Percentiles rank a stretch among this genome's conserved stretches.
Evolutionary conservation across 1,140 invertebrate species (phyloP).

Genomic region (Drosophila pruinosa): DNA sequence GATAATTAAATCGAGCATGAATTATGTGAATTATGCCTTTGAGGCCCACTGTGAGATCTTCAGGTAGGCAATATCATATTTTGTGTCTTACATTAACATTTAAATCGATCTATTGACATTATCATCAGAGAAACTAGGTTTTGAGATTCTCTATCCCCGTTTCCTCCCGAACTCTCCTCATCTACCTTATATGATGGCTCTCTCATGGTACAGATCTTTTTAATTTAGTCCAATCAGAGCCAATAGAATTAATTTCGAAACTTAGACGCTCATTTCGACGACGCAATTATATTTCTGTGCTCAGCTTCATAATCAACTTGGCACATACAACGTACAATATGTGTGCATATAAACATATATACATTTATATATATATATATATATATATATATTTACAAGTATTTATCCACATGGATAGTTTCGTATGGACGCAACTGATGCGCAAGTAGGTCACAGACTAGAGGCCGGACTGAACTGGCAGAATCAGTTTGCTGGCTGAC

Average conservation of each 20-base stretch:
- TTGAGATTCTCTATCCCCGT: neutral
- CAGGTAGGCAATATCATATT: conserved; percentile 12
- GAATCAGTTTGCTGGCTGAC: conserved; percentile 42
- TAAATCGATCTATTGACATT: conserved; percentile 19
- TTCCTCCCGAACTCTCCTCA: neutral
- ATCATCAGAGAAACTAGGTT: neutral
- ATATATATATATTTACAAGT: neutral
- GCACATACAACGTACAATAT: conserved; percentile 20
- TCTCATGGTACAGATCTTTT: conserved; percentile 36
- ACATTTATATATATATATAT: neutral
- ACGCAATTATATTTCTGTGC: conserved; percentile 66
- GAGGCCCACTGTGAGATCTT: neutral
- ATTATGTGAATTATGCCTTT: neutral
- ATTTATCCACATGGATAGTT: conserved; percentile 33
- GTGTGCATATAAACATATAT: conserved; percentile 1
- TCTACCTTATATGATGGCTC: neutral
- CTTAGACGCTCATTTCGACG: conserved; percentile 49
- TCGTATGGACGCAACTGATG: conserved; percentile 37
- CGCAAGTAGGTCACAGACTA: conserved; percentile 61
- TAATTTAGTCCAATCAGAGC: conserved; percentile 74
- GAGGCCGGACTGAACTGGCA: conserved; percentile 6
- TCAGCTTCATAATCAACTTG: conserved; percentile 60
- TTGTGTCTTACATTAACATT: conserved; percentile 23
- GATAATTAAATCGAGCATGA: too few species aligned
- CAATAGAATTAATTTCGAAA: conserved; percentile 75